phyloP scores from a whole-genome alignment of 2,113 vertebrate genomes.

The Dermatemys mawii region DNA sequence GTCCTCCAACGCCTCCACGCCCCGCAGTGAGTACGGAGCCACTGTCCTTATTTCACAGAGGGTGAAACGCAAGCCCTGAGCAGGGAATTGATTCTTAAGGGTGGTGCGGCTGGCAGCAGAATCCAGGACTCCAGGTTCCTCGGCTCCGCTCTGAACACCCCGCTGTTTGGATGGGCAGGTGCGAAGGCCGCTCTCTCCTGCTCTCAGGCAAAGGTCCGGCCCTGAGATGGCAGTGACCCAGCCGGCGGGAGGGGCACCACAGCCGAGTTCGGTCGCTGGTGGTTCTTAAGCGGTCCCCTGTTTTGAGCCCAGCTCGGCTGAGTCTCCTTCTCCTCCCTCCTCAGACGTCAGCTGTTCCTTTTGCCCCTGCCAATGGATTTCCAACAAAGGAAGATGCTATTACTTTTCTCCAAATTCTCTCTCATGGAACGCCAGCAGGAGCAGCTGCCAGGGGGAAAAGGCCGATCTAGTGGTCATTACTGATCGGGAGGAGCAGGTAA shows the following conservation, averaged over 20 bases:
- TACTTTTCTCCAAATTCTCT: accelerated
- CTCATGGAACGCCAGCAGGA: background rate
- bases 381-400: background rate
- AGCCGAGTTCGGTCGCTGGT: background rate
- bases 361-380: background rate
- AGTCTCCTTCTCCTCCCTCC: background rate
- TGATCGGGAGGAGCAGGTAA: background rate
- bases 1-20: background rate
- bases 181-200: background rate
- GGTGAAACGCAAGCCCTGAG: background rate
- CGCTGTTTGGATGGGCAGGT: background rate
- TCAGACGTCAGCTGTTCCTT: background rate
- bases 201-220: background rate
- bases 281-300: background rate
- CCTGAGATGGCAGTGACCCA: background rate
- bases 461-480: background rate
- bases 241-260: background rate
- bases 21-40: background rate
- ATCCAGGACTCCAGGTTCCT: background rate
- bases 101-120: background rate
- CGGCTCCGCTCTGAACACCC: background rate
- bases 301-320: background rate
- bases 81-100: background rate
- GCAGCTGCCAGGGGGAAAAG: background rate
- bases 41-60: background rate